phyloP scores from a whole-genome alignment of 2,888 invertebrate genomes.

The Cheilosia vulpina region DNA sequence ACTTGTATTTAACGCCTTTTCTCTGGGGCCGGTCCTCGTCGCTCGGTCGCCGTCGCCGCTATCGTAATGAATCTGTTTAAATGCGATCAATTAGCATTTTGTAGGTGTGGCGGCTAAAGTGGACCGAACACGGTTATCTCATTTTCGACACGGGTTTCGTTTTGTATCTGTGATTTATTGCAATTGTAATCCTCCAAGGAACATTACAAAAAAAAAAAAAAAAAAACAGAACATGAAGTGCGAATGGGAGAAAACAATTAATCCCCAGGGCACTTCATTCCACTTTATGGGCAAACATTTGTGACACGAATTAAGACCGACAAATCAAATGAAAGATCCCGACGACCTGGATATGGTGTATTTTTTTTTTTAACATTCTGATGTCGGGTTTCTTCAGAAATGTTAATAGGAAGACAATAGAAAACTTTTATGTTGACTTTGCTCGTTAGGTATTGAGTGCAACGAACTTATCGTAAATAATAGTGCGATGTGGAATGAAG shows the following conservation, averaged over 20 bases:
- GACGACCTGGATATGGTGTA: background rate
- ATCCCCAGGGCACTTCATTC: conserved; percentile 28
- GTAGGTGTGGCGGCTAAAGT: conserved; percentile 53
- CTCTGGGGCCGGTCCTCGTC: conserved; percentile 8
- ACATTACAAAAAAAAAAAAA: background rate
- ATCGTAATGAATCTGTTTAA: conserved; percentile 52
- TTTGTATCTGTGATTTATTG: conserved; percentile 52
- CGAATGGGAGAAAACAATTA: conserved; percentile 46
- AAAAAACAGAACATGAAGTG: conserved; percentile 4
- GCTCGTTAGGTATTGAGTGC: too few relatives aligned
- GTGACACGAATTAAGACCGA: conserved; percentile 6
- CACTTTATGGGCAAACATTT: conserved; percentile 11
- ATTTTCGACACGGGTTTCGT: conserved; percentile 44
- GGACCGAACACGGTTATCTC: conserved; percentile 57
- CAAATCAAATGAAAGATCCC: conserved; percentile 14
- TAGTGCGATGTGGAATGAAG: too few relatives aligned
- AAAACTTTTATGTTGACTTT: too few relatives aligned
- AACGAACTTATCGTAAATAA: too few relatives aligned
- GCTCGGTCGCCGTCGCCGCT: background rate
- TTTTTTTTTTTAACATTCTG: too few relatives aligned
- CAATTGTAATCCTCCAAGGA: conserved; percentile 51
- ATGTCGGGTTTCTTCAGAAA: too few relatives aligned
- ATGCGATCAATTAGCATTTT: conserved; percentile 66
- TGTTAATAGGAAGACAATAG: too few relatives aligned
- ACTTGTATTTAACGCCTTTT: conserved; percentile 29